Percentiles rank a stretch among this genome's conserved stretches.
These are phyloP conservation scores for Pteromalus puparum DNA, from an alignment of 1,140 invertebrate genomes.

Conservation along the genomic window DNA sequence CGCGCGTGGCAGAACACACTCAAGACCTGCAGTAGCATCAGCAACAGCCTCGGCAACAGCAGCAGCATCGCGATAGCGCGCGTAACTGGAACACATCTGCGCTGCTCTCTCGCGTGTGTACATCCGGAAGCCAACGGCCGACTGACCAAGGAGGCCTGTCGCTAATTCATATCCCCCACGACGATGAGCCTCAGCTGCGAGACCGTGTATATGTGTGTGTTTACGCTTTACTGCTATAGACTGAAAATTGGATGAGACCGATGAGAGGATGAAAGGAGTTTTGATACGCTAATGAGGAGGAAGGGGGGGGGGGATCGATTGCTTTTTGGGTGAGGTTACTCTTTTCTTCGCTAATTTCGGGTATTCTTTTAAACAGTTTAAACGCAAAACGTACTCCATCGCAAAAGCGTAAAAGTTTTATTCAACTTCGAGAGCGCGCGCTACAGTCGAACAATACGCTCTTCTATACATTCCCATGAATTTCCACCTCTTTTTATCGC, in stretches of 20 bases:
- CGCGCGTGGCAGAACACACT: not conserved
- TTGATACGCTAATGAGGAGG: not conserved
- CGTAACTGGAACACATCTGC: not conserved
- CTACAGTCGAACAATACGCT: too few species aligned
- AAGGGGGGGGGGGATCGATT: too few species aligned
- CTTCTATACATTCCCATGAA: not conserved
- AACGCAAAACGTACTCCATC: too few species aligned
- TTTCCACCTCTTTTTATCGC: not conserved
- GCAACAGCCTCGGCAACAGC: not conserved
- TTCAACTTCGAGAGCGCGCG: too few species aligned
- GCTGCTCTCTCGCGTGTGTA: not conserved
- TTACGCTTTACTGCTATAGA: not conserved
- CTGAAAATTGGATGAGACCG: not conserved
- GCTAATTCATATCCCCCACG: not conserved
- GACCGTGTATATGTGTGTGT: too few species aligned
- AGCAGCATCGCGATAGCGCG: not conserved
- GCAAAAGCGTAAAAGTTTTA: too few species aligned
- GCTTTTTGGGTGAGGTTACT: too few species aligned
- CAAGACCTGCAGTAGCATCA: not conserved
- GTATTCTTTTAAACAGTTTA: too few species aligned
- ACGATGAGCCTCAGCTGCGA: not conserved
- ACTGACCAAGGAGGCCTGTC: not conserved
- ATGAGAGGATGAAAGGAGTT: not conserved
- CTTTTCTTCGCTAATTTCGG: too few species aligned
- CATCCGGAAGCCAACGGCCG: not conserved